Evolutionary conservation across 2,113 vertebrate species (phyloP).

Genomic region (Pionites leucogaster): DNA sequence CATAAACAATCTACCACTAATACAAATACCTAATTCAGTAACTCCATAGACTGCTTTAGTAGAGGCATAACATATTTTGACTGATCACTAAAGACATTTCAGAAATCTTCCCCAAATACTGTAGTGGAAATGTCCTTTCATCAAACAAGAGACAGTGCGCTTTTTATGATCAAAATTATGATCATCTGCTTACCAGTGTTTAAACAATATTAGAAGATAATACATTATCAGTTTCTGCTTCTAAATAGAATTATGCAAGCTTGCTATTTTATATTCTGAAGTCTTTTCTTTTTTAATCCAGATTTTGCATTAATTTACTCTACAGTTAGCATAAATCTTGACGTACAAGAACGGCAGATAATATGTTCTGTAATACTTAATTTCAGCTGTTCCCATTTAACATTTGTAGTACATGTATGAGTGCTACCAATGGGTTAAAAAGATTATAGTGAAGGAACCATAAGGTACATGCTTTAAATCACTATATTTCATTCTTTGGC

Average conservation of each 20-base stretch:
- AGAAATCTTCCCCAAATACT: not conserved
- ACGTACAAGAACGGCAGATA: not conserved
- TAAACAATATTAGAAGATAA: not conserved
- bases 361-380: accelerated
- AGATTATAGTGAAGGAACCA: not conserved
- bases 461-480: not conserved
- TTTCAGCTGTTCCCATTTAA: not conserved
- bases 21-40: not conserved
- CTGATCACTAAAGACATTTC: not conserved
- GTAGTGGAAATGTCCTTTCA: not conserved
- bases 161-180: not conserved
- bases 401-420: not conserved
- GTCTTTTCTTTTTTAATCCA: not conserved
- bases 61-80: not conserved
- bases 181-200: not conserved
- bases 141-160: not conserved
- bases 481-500: not conserved
- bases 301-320: not conserved
- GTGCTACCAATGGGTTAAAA: not conserved
- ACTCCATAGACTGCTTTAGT: not conserved
- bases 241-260: not conserved
- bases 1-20: not conserved
- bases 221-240: accelerated
- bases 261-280: not conserved
- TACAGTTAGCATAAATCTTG: not conserved